phyloP scores from a whole-genome alignment of 2,888 invertebrate genomes.

The Drosophila rellima region DNA sequence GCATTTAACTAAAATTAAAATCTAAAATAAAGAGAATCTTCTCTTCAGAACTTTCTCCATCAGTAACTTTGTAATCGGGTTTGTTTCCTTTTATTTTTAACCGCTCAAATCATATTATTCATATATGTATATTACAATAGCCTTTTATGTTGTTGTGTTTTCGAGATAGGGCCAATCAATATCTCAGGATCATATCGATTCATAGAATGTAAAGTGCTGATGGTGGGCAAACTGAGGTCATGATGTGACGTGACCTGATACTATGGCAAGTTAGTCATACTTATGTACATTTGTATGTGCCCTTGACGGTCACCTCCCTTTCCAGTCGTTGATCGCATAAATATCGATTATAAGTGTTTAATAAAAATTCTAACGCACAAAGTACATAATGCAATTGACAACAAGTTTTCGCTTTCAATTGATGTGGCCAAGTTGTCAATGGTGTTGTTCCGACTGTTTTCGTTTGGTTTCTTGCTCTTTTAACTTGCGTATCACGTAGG shows the following conservation, averaged over 20 bases:
- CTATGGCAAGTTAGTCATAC: slow-evolving; percentile 27
- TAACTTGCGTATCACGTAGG: slow-evolving; percentile 65
- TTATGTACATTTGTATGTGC: slow-evolving; percentile 54
- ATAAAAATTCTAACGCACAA: slow-evolving; percentile 72
- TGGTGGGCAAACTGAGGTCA: slow-evolving; percentile 19
- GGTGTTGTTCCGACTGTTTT: slow-evolving; percentile 21
- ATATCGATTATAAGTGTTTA: slow-evolving; percentile 77
- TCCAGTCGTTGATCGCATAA: slow-evolving; percentile 70
- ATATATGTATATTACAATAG: neutral
- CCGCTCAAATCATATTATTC: neutral
- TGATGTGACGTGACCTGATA: slow-evolving; percentile 47
- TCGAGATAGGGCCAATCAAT: neutral
- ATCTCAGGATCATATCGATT: neutral
- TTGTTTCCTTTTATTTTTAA: neutral
- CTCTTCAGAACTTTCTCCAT: no score
- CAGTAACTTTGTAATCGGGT: neutral
- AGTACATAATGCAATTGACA: slow-evolving; percentile 71
- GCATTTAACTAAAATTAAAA: neutral
- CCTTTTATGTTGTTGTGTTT: neutral
- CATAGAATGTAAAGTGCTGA: neutral
- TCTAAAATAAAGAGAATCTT: no score
- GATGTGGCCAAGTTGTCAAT: slow-evolving; percentile 48
- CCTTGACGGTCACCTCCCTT: slow-evolving; percentile 65
- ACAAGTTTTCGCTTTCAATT: slow-evolving; percentile 77
- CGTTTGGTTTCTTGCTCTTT: slow-evolving; percentile 26